Evolutionary conservation across 35 echinoderm and acorn worm genomes (phyloP).

Genomic region (Amphiura filiformis): DNA sequence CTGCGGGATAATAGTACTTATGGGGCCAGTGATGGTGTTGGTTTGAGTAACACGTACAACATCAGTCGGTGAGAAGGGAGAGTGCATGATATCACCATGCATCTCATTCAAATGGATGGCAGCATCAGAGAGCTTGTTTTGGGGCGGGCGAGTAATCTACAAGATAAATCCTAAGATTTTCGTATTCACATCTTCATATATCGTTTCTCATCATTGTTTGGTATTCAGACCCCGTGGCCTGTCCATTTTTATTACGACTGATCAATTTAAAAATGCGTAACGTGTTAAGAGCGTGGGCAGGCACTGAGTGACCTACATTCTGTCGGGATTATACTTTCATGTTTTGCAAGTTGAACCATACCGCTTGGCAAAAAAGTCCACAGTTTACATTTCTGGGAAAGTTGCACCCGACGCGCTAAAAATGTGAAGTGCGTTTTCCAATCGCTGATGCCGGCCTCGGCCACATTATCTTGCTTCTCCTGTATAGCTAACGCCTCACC

Average conservation of each 20-base stretch:
- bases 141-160: neutral
- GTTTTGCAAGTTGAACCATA: neutral
- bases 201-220: neutral
- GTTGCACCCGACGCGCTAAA: slow-evolving; percentile 6
- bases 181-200: neutral
- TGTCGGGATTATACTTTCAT: neutral
- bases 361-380: neutral
- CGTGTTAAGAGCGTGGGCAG: slow-evolving; percentile 4
- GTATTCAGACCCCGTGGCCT: neutral
- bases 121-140: neutral
- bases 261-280: slow-evolving; percentile 15
- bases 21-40: too few relatives aligned
- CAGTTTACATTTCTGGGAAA: slow-evolving; percentile 2
- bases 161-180: neutral
- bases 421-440: neutral
- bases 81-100: neutral
- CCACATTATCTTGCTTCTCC: neutral
- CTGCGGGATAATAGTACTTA: too few relatives aligned
- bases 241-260: slow-evolving; percentile 10
- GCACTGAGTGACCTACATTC: neutral
- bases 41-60: too few relatives aligned
- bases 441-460: neutral
- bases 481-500: neutral
- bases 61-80: neutral
- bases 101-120: neutral